phyloP scores from a whole-genome alignment of 2,888 invertebrate species.

The Alloscopus bannaensis region DNA sequence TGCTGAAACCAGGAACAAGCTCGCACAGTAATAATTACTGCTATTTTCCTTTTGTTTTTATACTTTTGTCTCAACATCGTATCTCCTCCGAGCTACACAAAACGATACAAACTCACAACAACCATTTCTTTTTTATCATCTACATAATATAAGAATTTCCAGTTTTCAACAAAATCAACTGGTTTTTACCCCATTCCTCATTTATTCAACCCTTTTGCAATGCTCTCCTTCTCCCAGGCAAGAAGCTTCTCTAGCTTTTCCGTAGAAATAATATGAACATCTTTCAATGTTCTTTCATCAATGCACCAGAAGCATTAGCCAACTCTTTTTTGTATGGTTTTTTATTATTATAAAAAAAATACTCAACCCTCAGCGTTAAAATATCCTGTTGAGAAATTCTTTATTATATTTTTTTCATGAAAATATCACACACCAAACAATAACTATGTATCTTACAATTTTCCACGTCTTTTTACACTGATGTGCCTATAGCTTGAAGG shows the following conservation, averaged over 20 bases:
- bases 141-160: slow-evolving; percentile 50
- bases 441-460: no score
- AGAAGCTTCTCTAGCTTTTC: no score
- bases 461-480: not conserved
- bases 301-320: no score
- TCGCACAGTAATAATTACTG: slow-evolving; percentile 63
- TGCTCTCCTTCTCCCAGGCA: slow-evolving; percentile 59
- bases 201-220: slow-evolving; percentile 24
- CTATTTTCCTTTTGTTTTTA: slow-evolving; percentile 54
- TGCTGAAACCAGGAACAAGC: slow-evolving; percentile 64
- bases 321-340: no score
- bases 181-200: slow-evolving; percentile 58
- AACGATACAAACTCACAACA: no score
- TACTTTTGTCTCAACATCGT: slow-evolving; percentile 40
- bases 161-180: slow-evolving; percentile 63
- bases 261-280: no score
- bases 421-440: slow-evolving; percentile 39
- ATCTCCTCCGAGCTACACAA: slow-evolving; percentile 26
- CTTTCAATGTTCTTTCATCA: no score
- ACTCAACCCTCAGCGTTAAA: not conserved
- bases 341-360: slow-evolving; percentile 12
- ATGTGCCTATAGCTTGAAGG: slow-evolving; percentile 45
- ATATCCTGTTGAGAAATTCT: slow-evolving; percentile 46
- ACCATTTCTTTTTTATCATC: slow-evolving; percentile 6
- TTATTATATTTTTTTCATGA: not conserved